Conservation (phyloP, 2,113 vertebrate species). For the human region GRCh38 chr18:40980501-40981000, state of each 20-base stretch:
- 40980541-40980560: background rate
- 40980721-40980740: background rate
- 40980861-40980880: background rate
- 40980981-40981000: background rate
- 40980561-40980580: background rate
- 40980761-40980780: background rate
- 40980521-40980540: background rate
- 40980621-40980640: background rate
- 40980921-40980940: background rate
- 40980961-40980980: background rate
- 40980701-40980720: background rate
- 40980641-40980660: background rate
- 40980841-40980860: background rate
- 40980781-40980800: background rate
- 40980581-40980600: background rate
- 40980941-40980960: background rate
- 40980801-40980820: no score
- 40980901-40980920: background rate
- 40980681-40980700: background rate
- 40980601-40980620: background rate
- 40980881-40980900: background rate
- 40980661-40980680: background rate
- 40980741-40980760: background rate
- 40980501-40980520: background rate
- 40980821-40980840: background rate